Percentiles rank a stretch among this genome's conserved stretches.
Conservation (phyloP, 2,113 vertebrate species). For the Ophiodon elongatus region DNA sequence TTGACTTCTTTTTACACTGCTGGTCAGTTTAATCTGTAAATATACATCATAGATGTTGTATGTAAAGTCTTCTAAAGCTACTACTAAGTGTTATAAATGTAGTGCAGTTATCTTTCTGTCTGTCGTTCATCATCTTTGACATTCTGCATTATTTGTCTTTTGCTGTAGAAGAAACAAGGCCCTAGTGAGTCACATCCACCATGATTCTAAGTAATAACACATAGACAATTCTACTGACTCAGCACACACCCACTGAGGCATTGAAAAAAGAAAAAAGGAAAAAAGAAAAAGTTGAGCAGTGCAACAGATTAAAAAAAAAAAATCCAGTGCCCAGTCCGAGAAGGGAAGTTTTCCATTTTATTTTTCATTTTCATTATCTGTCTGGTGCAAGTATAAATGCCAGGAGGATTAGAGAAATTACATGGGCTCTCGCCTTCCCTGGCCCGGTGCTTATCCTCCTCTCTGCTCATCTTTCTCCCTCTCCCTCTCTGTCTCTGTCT, state of each 20-base stretch:
- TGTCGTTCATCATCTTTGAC: neutral
- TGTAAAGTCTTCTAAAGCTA: neutral
- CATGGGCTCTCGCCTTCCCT: slow-evolving; percentile 83
- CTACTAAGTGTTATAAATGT: neutral
- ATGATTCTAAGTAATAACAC: slow-evolving; percentile 53
- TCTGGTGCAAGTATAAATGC: slow-evolving; percentile 87
- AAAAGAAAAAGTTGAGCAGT: slow-evolving; percentile 71
- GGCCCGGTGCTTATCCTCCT: slow-evolving; percentile 78
- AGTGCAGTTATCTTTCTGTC: neutral
- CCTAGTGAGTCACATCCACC: slow-evolving; percentile 38
- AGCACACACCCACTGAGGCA: slow-evolving; percentile 61
- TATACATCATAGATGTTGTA: neutral
- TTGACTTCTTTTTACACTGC: neutral
- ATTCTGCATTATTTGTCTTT: neutral
- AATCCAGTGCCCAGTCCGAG: slow-evolving; percentile 70
- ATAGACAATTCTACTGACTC: slow-evolving; percentile 69
- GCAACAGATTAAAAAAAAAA: slow-evolving; percentile 81
- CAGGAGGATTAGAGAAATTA: slow-evolving; percentile 89
- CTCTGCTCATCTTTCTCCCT: slow-evolving; percentile 69
- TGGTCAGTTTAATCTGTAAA: neutral
- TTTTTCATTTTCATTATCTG: slow-evolving; percentile 89
- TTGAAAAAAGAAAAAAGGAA: slow-evolving; percentile 28
- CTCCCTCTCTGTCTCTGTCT: slow-evolving; percentile 29
- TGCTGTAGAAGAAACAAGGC: slow-evolving; percentile 3
- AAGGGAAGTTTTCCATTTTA: slow-evolving; percentile 83